Evolutionary conservation across 2,797 vertebrate genomes (phyloP), one percentile per base, ranked within the genome.

Genomic region (Gobio occitaniae): DNA sequence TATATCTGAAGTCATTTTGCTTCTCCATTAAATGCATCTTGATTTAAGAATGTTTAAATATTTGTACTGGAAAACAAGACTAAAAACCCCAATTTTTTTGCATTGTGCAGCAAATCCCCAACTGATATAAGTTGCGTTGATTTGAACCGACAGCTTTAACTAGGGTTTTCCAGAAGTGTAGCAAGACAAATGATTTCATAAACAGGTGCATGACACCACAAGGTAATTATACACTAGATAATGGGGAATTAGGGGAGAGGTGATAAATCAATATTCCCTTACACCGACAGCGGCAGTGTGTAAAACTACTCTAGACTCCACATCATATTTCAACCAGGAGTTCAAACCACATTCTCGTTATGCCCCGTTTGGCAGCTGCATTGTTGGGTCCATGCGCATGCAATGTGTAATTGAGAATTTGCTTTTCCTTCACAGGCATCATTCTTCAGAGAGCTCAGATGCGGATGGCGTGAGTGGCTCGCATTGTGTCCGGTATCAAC

Each of bases 131-230:
- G n/a, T 16, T 36, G 17, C 2, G 8, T 54, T 56, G 21, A 81
- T 70, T 41, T 41, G 50, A 70, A 41, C 48, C 3, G 50, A 70
- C 65, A 70, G 66, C 65, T 25, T 69, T 50, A 54, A 54, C 21
- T 70, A 56, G 36, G 48, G 32, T 41, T 69, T 80, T 41, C 65
- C 48, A 69, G 32, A 52, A 80, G 47, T 36, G 16, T 70, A 54
- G 21, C 8, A 78, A 78, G 76, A 78, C 38, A 78, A 78, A 78
- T 78, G 48, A 15, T 47, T 82, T 59, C 38, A 82, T 72, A 82
- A 82, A 82, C 80, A 72, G 80, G 80, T 83, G 54, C 6, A 54
- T 66, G 71, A 86, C 79, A 63, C 72, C 79, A 44, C 79, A 69
- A 21, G 4, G 50, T 63, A 71, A 86, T 61, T 63, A 50, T 16